Base-by-base conservation (phyloP, 2,113 vertebrate species). In the Shinisaurus crocodilurus region DNA sequence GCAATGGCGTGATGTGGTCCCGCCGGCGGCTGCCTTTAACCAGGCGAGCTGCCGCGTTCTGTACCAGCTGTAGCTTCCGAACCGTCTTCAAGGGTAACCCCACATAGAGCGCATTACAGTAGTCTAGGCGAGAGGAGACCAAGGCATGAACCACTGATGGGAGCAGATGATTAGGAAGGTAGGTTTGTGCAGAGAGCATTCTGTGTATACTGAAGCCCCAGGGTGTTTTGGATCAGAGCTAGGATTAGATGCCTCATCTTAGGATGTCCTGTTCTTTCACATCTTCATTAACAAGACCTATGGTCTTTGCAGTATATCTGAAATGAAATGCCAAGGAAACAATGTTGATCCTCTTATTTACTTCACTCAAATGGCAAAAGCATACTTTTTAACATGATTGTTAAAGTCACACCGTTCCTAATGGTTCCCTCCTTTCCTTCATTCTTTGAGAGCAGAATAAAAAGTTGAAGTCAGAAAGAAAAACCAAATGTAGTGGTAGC, bases 401-500 rank as follows among this genome's bases (percentile, higher is more conserved):
- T 91, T 92, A 94, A 89, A 43, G 95, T 93, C 40, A 89, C 45
- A 80, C 86, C 0, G 1, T 94, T 95, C 83, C 48, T 70, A 93
- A 87, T 40, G 93, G 87, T 90, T 79, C 32, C 83, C 88, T 87
- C 45, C 70, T 94, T 72, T 93, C 87, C 89, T 76, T 34, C 81
- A 87, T 81, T 67, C 75, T 94, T 77, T 93, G 69, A 94, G 77
- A 81, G 88, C 40, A 93, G 88, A 95, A 92, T 69, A 76, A 91
- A 69, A 91, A 18, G 34, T 81, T 92, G 7, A 94, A 95, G 90
- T 85, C 90, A 95, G 74, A 92, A 69, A 90, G 84, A 79, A 92
- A 90, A 93, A 89, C 93, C 93, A 95, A 95, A 94, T 70, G 90
- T 48, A 84, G 90, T 70, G 86, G 54, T 93, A 90, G 75, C 50